phyloP scores from a whole-genome alignment of 2,113 vertebrate species.

The Varanus komodoensis region DNA sequence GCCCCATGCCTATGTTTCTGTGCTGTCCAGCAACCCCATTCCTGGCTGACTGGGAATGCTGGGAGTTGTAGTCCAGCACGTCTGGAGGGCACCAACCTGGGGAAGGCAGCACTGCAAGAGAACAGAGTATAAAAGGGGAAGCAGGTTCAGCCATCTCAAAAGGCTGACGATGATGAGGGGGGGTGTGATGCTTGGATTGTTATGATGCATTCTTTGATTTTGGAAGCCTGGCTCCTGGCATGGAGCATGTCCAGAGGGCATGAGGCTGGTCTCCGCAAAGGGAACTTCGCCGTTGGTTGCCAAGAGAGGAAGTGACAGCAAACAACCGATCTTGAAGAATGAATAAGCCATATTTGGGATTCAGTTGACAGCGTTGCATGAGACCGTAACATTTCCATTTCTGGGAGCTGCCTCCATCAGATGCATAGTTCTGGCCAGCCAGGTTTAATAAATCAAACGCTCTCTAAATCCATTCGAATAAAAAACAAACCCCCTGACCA shows the following conservation, averaged over 20 bases:
- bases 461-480: not conserved
- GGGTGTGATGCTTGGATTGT: too few species aligned
- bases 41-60: too few species aligned
- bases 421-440: not conserved
- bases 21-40: too few species aligned
- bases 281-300: not conserved
- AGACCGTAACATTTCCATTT: not conserved
- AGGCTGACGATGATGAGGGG: too few species aligned
- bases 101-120: too few species aligned
- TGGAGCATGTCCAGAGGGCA: not conserved
- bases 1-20: too few species aligned
- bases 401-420: not conserved
- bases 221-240: too few species aligned
- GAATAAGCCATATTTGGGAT: not conserved
- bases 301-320: not conserved
- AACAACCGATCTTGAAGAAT: not conserved
- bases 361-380: not conserved
- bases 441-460: slow-evolving; percentile 23
- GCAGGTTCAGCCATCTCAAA: too few species aligned
- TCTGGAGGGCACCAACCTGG: too few species aligned
- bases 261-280: slow-evolving; percentile 3
- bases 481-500: not conserved
- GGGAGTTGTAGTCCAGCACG: too few species aligned
- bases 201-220: too few species aligned
- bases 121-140: too few species aligned